phyloP scores from a whole-genome alignment of 1,140 invertebrate genomes.

The Diabrotica virgifera region DNA sequence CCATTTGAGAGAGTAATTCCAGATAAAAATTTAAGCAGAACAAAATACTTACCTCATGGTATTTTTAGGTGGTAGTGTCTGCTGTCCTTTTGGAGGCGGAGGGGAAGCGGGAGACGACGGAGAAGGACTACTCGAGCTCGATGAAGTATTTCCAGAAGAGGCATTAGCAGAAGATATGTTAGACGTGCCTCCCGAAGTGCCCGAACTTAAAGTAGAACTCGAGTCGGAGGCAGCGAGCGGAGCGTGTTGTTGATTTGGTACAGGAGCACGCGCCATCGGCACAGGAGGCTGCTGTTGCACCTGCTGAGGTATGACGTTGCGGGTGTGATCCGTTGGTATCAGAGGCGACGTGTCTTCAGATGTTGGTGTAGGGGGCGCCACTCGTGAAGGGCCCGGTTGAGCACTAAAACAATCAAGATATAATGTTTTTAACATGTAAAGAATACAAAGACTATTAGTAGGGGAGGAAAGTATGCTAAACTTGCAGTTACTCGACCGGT shows the following conservation, averaged over 20 bases:
- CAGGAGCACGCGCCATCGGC: slow-evolving; percentile 4
- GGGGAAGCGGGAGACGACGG: slow-evolving; percentile 53
- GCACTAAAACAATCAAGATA: slow-evolving; percentile 45
- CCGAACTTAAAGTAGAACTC: slow-evolving; percentile 55
- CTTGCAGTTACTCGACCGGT: too few species aligned
- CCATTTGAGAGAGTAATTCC: too few species aligned
- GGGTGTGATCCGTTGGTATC: slow-evolving; percentile 57
- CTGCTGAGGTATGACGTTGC: slow-evolving; percentile 35
- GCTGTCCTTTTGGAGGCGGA: slow-evolving; percentile 44
- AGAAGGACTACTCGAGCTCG: slow-evolving; percentile 58
- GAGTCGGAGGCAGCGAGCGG: slow-evolving; percentile 52
- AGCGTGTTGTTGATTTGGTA: slow-evolving; percentile 8
- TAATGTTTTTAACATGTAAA: too few species aligned
- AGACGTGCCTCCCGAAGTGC: slow-evolving; percentile 54
- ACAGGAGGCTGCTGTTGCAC: slow-evolving; percentile 18
- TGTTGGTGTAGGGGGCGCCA: slow-evolving; percentile 62
- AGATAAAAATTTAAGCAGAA: too few species aligned
- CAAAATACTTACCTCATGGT: slow-evolving; percentile 44
- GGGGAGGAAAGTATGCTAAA: too few species aligned
- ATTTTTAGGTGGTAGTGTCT: slow-evolving; percentile 48
- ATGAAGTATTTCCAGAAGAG: slow-evolving; percentile 59
- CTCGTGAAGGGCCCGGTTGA: slow-evolving; percentile 60
- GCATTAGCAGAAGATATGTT: slow-evolving; percentile 55
- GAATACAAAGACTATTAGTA: too few species aligned
- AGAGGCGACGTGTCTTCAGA: slow-evolving; percentile 59